Base-by-base conservation (phyloP, 2,888 invertebrate species). In the Galerucella nymphaeae region DNA sequence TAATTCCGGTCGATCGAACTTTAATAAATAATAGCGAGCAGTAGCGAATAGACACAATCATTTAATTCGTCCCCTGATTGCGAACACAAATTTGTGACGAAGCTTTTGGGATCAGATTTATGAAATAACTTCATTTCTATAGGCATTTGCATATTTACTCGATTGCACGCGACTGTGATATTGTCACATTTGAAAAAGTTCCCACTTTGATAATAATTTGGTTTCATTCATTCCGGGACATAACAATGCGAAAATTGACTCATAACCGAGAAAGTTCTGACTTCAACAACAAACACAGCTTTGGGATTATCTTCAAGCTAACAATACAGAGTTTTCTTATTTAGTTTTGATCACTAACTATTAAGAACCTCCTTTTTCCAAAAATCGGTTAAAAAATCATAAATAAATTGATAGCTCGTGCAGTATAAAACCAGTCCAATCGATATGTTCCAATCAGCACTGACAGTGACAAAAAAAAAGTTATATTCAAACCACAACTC, bases 1-100 rank as follows among this genome's bases (percentile, higher is more conserved):
- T 68, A 74, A 74, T 74, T 67, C 61, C 71, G 41, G 45, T 55
- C 48, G 61, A 71, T 64, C 50, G 55, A 58, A 70, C 61, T 67
- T 42, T 67, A 64, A 71, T 70, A 71, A 66, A 74, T 73, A 70
- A 65, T 74, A 62, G 64, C 41, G 20, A 30, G 8, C 71, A 59
- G 71, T 65, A 64, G 69, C 53, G 65, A 63, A 68, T 68, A 42
- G 65, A 38, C 67, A 42, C 63, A 71, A 66, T 70, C 73, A 73
- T 75, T 73, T 73, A 73, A 73, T 75, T 73, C 67, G 70, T 72
- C 72, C 73, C 74, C 63, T 72, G 73, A 74, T 75, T 74, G 70
- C 70, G 59, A 69, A 59, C 64, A 69, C 72, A 70, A 75, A 75
- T 73, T 73, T 71, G 71, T 68, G 71, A 74, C 74, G 71, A 69